Conservation (phyloP, 2,113 vertebrate genomes). For the Struthidea cinerea region DNA sequence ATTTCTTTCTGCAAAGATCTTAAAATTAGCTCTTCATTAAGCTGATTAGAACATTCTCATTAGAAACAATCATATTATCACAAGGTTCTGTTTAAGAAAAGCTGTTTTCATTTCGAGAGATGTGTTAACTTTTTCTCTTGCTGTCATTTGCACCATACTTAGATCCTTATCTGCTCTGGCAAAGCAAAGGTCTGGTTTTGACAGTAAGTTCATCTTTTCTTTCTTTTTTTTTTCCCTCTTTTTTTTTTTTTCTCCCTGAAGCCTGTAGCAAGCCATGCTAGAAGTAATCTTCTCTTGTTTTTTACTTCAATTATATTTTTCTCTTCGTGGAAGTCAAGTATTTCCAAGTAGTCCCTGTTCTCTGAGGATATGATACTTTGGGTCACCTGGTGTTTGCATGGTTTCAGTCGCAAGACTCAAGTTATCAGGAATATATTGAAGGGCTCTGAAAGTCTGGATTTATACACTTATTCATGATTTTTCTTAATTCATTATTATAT, state of each 20-base stretch:
- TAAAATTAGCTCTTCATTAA: constrained; percentile 9
- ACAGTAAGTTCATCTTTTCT: not conserved
- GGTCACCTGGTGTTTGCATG: not conserved
- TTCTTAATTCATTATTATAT: not conserved
- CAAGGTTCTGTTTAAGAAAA: not conserved
- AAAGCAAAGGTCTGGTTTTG: not conserved
- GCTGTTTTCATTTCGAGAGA: not conserved
- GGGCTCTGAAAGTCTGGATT: not conserved
- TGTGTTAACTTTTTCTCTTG: not conserved
- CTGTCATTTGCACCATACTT: not conserved
- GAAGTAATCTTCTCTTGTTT: not conserved
- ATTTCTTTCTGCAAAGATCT: not conserved
- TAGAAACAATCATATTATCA: not conserved
- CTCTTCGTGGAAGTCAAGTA: not conserved
- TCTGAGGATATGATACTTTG: not conserved
- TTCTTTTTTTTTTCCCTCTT: not conserved
- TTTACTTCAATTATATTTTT: not conserved
- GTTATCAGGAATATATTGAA: not conserved
- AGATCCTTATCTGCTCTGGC: not conserved
- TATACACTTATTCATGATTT: not conserved
- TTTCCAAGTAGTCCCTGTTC: not conserved
- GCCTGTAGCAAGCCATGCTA: not conserved
- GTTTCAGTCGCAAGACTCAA: not conserved
- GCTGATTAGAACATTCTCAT: not conserved
- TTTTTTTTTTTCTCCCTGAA: not conserved